phyloP scores from a whole-genome alignment of 2,113 vertebrate species.

The Sebastes fasciatus region DNA sequence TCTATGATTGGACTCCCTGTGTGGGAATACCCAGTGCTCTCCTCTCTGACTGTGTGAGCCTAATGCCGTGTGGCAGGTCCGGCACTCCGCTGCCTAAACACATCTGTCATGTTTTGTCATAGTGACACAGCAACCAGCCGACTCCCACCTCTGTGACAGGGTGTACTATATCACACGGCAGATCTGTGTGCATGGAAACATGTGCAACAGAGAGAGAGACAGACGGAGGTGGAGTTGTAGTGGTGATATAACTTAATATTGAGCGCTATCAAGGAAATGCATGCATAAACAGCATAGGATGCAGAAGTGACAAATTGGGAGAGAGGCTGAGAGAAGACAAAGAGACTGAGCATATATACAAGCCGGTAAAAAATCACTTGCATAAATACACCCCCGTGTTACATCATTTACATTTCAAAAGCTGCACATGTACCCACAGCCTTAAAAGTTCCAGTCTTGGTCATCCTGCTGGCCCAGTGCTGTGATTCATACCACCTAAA shows the following conservation, averaged over 20 bases:
- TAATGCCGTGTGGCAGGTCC: constrained; percentile 89
- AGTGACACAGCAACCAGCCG: constrained; percentile 80
- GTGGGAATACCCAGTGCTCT: constrained; percentile 85
- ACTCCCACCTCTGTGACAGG: constrained; percentile 73
- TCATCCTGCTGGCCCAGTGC: neutral
- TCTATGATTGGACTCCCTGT: constrained; percentile 86
- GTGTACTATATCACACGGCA: constrained; percentile 30
- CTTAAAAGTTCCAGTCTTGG: constrained; percentile 6
- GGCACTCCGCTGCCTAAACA: constrained; percentile 90
- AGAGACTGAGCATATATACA: neutral
- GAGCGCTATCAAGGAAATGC: neutral
- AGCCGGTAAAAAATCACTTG: neutral
- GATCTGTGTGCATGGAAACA: constrained; percentile 37
- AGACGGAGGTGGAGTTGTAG: neutral
- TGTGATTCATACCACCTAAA: constrained; percentile 17
- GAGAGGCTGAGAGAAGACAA: too few species aligned
- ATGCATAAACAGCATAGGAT: neutral
- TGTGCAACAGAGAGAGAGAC: constrained; percentile 3
- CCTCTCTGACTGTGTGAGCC: constrained; percentile 85
- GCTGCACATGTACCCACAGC: neutral
- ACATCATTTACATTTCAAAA: constrained; percentile 1
- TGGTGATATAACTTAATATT: neutral
- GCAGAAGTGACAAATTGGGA: neutral
- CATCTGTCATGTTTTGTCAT: constrained; percentile 88
- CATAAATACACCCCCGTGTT: neutral